phyloP scores from a whole-genome alignment of 2,888 invertebrate genomes.

The Campoletis raptor region DNA sequence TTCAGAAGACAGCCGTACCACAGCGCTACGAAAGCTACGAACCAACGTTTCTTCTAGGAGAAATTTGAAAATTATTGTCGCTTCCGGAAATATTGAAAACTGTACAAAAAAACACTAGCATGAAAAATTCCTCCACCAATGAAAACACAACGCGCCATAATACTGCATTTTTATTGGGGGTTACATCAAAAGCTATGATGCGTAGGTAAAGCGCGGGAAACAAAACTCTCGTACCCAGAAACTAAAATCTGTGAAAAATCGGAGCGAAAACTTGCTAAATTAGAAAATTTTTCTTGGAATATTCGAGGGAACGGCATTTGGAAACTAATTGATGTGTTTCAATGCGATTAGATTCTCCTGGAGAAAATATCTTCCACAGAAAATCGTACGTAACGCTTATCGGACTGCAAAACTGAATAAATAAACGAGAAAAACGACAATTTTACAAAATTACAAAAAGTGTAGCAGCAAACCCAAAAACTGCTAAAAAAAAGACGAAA shows the following conservation, averaged over 20 bases:
- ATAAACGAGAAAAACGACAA: not conserved
- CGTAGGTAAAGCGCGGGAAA: not conserved
- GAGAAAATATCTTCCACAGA: not conserved
- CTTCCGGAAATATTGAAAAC: not conserved
- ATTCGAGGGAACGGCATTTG: not conserved
- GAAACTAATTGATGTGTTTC: too few species aligned
- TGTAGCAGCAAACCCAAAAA: not conserved
- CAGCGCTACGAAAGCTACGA: not conserved
- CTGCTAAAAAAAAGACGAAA: not conserved
- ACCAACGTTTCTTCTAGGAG: not conserved
- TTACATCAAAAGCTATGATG: not conserved
- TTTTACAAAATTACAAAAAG: not conserved
- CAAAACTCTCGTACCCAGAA: not conserved
- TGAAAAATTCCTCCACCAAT: not conserved
- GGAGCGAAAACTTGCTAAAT: not conserved
- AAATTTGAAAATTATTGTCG: not conserved
- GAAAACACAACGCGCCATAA: not conserved
- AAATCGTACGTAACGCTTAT: not conserved
- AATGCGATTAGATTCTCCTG: too few species aligned
- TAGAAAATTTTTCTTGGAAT: not conserved
- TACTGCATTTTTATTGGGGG: not conserved
- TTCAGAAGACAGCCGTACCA: not conserved
- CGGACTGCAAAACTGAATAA: not conserved
- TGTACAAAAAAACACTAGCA: not conserved
- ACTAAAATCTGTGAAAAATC: not conserved